phyloP scores from a whole-genome alignment of 2,888 invertebrate genomes.

The Tipula helvola region DNA sequence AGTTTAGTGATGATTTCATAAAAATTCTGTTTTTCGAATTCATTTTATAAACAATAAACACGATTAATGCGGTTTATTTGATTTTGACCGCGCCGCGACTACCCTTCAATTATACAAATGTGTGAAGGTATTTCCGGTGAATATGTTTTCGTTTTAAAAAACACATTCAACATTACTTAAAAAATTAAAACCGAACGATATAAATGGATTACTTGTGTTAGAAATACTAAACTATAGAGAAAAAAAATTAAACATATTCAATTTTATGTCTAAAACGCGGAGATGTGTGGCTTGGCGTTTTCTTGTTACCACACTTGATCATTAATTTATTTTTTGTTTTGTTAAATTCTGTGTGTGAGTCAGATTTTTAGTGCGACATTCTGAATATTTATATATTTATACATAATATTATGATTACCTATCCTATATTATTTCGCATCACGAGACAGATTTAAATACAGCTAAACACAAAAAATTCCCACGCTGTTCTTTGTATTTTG shows the following conservation, averaged over 20 bases:
- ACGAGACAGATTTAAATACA: background rate
- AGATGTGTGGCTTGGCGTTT: background rate
- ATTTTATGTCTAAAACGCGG: background rate
- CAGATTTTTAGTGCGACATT: background rate
- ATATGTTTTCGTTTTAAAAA: background rate
- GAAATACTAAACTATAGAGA: background rate
- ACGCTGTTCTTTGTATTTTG: background rate
- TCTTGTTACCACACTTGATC: background rate
- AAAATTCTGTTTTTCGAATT: background rate
- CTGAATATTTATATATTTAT: background rate
- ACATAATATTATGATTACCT: background rate
- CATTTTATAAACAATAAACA: background rate
- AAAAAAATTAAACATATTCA: background rate
- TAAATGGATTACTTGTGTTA: background rate
- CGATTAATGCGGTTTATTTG: background rate
- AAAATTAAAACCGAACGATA: background rate
- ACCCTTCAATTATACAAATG: background rate
- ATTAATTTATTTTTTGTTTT: background rate
- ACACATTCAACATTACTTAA: background rate
- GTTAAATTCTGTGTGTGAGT: background rate
- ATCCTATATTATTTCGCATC: background rate
- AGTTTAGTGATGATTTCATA: background rate
- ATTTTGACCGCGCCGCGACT: background rate
- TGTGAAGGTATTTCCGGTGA: background rate
- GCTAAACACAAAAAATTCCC: background rate